Percentiles rank a stretch among this genome's conserved stretches.
These are phyloP conservation scores for Enteromius treurensis DNA, from an alignment of 2,797 vertebrate species.

Conservation along the genomic window DNA sequence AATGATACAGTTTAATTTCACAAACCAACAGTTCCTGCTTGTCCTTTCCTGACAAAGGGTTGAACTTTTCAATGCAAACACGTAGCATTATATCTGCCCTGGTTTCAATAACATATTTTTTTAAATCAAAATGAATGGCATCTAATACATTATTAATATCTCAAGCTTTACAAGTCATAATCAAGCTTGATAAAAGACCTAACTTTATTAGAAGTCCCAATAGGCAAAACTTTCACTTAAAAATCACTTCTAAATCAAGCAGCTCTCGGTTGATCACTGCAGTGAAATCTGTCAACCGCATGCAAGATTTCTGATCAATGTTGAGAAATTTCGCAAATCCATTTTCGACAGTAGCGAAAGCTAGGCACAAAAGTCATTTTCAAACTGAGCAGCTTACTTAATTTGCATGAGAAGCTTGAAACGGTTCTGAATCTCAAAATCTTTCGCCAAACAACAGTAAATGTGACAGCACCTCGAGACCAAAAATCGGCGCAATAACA, in stretches of 20 bases:
- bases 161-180: background rate
- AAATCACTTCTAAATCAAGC: background rate
- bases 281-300: background rate
- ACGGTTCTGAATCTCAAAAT: background rate
- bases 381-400: background rate
- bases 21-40: background rate
- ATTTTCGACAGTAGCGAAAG: background rate
- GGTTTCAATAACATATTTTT: background rate
- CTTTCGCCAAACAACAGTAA: background rate
- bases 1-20: slow-evolving; percentile 16
- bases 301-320: background rate
- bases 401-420: background rate
- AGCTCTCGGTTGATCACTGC: background rate
- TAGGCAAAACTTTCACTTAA: background rate
- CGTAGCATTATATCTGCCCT: background rate
- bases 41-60: background rate
- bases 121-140: background rate
- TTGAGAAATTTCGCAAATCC: background rate
- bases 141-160: background rate
- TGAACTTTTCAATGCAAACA: background rate
- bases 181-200: slow-evolving; percentile 1
- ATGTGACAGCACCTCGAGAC: background rate
- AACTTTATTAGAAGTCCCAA: background rate
- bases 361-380: background rate
- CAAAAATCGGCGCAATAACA: slow-evolving; percentile 16